A percentile compares a stretch with the other conserved stretches of the same genome.
Conservation (phyloP, 2,888 invertebrate species). For the Drosophila picticornis region DNA sequence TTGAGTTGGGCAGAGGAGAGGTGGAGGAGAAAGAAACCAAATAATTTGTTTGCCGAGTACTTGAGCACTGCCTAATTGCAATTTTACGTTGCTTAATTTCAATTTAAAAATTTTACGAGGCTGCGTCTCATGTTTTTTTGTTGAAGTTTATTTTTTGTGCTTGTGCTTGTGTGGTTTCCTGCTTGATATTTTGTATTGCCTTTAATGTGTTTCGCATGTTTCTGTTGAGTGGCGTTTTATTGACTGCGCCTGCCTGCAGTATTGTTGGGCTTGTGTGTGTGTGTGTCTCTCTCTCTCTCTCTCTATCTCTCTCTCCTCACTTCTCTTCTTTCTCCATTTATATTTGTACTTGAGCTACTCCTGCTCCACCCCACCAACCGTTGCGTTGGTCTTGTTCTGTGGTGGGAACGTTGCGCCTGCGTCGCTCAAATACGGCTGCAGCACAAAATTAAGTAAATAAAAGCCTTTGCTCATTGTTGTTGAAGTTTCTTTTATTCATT, state of each 20-base stretch:
- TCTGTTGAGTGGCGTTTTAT: constrained; percentile 63
- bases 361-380: constrained; percentile 19
- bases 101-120: constrained; percentile 58
- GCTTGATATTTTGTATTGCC: constrained; percentile 79
- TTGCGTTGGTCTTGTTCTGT: constrained; percentile 39
- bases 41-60: constrained; percentile 38
- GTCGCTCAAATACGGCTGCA: constrained; percentile 43
- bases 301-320: constrained; percentile 9
- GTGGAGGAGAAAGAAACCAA: constrained; percentile 9
- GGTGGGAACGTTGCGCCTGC: constrained; percentile 54
- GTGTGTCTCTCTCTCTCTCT: constrained; percentile 8
- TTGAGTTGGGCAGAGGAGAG: constrained; percentile 10
- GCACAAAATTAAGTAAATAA: constrained; percentile 56
- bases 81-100: constrained; percentile 55
- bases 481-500: constrained; percentile 23
- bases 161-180: constrained; percentile 58
- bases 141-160: constrained; percentile 10
- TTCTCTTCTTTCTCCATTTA: neutral
- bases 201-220: constrained; percentile 79
- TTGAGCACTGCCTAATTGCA: constrained; percentile 56
- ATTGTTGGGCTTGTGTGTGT: constrained; percentile 11
- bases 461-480: constrained; percentile 49
- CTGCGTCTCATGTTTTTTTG: constrained; percentile 18
- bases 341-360: constrained; percentile 2
- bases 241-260: constrained; percentile 61